Percentiles rank a stretch among this genome's conserved stretches.
These are phyloP conservation scores for Sprattus sprattus DNA, from an alignment of 2,113 vertebrate genomes.

Conservation along the genomic window DNA sequence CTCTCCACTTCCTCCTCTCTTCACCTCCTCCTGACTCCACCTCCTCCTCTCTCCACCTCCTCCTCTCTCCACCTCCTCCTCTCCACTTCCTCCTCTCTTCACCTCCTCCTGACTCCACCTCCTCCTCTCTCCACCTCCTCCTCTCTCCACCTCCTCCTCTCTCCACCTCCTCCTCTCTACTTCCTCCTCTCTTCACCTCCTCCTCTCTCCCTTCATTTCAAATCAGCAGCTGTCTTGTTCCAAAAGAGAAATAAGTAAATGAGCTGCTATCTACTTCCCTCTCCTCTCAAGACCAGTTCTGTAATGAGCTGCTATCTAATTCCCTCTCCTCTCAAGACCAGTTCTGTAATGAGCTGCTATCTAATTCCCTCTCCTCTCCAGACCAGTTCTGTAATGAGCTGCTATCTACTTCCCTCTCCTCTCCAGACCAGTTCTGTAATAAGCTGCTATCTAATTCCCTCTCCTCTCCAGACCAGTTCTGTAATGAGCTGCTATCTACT, in stretches of 20 bases:
- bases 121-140: too few species aligned
- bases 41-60: too few species aligned
- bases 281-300: neutral
- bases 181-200: neutral
- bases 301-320: neutral
- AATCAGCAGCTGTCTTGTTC: conserved; percentile 50
- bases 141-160: too few species aligned
- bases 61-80: too few species aligned
- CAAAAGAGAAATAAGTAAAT: conserved; percentile 35
- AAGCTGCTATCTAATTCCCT: neutral
- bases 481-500: too few species aligned
- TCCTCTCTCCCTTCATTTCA: conserved; percentile 20
- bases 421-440: neutral
- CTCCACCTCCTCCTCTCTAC: conserved; percentile 12
- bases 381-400: too few species aligned
- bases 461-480: neutral
- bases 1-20: neutral
- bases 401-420: neutral
- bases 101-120: too few species aligned
- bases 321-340: neutral
- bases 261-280: conserved; percentile 1
- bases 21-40: too few species aligned
- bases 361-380: neutral
- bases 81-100: too few species aligned
- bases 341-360: too few species aligned